phyloP scores from a whole-genome alignment of 53 echinoderm and acorn worm species.

The Holothuria leucospilota region DNA sequence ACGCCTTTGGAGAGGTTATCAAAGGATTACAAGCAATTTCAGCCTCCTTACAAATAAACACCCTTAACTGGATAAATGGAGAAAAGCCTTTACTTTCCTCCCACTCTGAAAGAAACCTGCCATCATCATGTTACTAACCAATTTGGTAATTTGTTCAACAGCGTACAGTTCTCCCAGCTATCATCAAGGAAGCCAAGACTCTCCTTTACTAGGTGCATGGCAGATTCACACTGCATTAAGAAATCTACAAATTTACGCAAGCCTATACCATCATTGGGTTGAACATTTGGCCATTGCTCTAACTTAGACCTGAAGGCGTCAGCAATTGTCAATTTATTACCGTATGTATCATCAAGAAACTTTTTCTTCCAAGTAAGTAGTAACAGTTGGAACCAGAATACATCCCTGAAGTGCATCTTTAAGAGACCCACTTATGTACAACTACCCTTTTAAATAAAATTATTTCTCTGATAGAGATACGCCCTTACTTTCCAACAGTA shows the following conservation, averaged over 20 bases:
- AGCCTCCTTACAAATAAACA: background rate
- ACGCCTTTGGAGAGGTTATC: background rate
- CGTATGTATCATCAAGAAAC: conserved; percentile 10
- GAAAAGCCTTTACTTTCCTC: background rate
- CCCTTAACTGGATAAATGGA: background rate
- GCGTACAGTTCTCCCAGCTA: conserved; percentile 13
- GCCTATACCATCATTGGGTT: conserved; percentile 11
- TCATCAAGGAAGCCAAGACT: conserved; percentile 4
- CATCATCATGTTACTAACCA: conserved; percentile 9
- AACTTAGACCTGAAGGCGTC: no score
- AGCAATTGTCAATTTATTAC: conserved; percentile 6
- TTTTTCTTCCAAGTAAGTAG: background rate
- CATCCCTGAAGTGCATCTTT: conserved; percentile 5
- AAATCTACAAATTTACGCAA: background rate
- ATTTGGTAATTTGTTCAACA: conserved; percentile 3
- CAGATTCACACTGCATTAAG: conserved; percentile 16
- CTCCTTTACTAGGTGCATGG: background rate
- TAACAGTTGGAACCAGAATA: background rate
- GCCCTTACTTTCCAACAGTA: no score
- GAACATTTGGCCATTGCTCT: no score
- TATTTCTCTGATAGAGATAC: no score
- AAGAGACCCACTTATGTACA: background rate
- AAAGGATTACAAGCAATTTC: conserved; percentile 27
- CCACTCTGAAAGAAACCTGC: background rate
- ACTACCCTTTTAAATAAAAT: no score